These are phyloP conservation scores for Scaptomyza hsui DNA, from an alignment of 1,140 invertebrate genomes.

Conservation along the genomic window DNA sequence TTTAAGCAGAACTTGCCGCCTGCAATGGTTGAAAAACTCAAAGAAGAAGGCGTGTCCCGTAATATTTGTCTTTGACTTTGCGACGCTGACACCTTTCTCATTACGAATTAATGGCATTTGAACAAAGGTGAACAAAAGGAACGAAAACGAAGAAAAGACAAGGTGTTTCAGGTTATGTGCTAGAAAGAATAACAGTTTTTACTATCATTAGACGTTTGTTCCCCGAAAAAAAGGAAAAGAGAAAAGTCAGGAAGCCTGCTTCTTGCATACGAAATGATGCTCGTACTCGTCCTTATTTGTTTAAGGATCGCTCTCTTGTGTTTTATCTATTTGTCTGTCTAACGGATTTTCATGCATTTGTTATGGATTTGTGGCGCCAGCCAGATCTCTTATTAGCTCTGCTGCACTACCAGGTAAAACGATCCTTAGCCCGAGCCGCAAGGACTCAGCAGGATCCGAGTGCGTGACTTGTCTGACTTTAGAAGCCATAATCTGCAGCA, in stretches of 20 bases:
- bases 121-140: slow-evolving; percentile 27
- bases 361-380: slow-evolving; percentile 83
- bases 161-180: slow-evolving; percentile 44
- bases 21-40: too few relatives aligned
- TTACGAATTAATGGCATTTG: slow-evolving; percentile 80
- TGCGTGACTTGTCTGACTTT: slow-evolving; percentile 55
- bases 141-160: slow-evolving; percentile 22
- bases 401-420: slow-evolving; percentile 18
- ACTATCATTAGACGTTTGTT: slow-evolving; percentile 66
- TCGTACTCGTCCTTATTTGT: slow-evolving; percentile 49
- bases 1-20: slow-evolving; percentile 75
- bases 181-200: slow-evolving; percentile 73
- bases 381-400: slow-evolving; percentile 60
- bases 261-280: slow-evolving; percentile 74
- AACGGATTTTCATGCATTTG: slow-evolving; percentile 82
- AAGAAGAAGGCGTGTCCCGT: slow-evolving; percentile 52
- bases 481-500: slow-evolving; percentile 33
- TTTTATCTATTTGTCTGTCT: slow-evolving; percentile 53
- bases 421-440: slow-evolving; percentile 37
- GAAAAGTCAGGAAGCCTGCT: slow-evolving; percentile 39
- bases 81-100: slow-evolving; percentile 76
- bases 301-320: slow-evolving; percentile 51
- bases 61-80: slow-evolving; percentile 81
- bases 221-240: slow-evolving; percentile 12
- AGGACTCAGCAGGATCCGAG: slow-evolving; percentile 53